Base-by-base conservation (phyloP, 2,113 vertebrate species). In the Platycercus adscitus region DNA sequence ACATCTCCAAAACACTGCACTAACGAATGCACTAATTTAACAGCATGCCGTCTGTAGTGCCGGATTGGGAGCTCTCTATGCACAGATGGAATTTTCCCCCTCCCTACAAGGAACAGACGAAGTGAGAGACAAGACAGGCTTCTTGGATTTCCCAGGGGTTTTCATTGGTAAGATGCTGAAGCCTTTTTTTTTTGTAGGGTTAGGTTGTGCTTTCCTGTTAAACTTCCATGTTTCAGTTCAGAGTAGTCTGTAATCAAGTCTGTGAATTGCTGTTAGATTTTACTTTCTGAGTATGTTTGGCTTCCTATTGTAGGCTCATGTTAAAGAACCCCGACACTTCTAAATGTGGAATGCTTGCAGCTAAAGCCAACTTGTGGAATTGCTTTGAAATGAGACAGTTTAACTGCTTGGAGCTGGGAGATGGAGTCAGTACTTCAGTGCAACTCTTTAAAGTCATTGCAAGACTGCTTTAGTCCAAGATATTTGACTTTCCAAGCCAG, bases 81-180 rank as follows among this genome's bases (percentile, higher is more conserved):
- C 55, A 81, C 95, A 97, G 96, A 97, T 96, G 96, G 96, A 91
- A 78, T 88, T 83, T 41, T 13, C 9, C 1, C 7, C 39, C 64
- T 35, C 28, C 13, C 73, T 52, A 12, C 68, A 76, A 66, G 65
- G 88, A 88, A 88, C 88, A 96, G 83, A 96, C 92, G 86, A 95
- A 95, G 89, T 84, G 93, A 95, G 77, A 97, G 95, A 95, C 93
- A 93, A 84, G 90, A 97, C 89, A 81, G 77, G 24, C 86, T 93
- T 92, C 70, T 79, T 92, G 81, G 81, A 85, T 95, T 94, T 95
- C 91, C 80, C 26, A 10, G 50, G 86, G 43, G 68, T 70, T 95
- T 92, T 92, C n/a, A 55, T 7, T 91, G 68, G 47, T 88, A 88
- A 91, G 84, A 85, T 4, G 13, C 56, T 81, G 84, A 95, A 93